phyloP scores from a whole-genome alignment of 2,888 invertebrate species.

The Hirtodrosophila cameraria region DNA sequence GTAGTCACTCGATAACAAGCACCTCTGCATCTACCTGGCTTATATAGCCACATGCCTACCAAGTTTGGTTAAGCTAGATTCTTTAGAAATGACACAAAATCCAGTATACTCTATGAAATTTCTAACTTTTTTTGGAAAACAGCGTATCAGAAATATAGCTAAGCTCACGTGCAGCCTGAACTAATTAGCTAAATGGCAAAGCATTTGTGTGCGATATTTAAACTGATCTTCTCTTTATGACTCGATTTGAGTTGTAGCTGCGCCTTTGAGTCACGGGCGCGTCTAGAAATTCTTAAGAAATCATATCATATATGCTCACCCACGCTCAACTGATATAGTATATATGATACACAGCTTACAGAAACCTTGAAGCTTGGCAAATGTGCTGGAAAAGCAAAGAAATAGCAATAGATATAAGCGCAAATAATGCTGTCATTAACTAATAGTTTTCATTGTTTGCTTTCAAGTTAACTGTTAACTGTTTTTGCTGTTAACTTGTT shows the following conservation, averaged over 20 bases:
- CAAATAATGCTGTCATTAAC: too few relatives aligned
- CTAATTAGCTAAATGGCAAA: constrained; percentile 60
- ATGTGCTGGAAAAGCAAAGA: constrained; percentile 1
- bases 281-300: constrained; percentile 54
- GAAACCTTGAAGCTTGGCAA: constrained; percentile 28
- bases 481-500: too few relatives aligned
- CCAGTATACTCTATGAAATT: too few relatives aligned
- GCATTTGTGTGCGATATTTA: constrained; percentile 1
- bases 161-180: constrained; percentile 42
- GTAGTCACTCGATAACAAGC: too few relatives aligned
- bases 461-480: too few relatives aligned
- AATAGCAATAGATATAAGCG: neutral
- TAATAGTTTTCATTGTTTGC: too few relatives aligned
- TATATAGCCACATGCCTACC: too few relatives aligned
- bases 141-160: neutral
- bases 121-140: too few relatives aligned
- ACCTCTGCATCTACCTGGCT: too few relatives aligned
- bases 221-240: constrained; percentile 22
- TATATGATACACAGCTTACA: constrained; percentile 13
- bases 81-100: too few relatives aligned
- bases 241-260: constrained; percentile 22
- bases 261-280: constrained; percentile 63
- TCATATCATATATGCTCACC: constrained; percentile 20
- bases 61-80: too few relatives aligned
- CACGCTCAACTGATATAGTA: constrained; percentile 21